phyloP scores from a whole-genome alignment of 1,140 invertebrate species.

The Drosophila auraria region DNA sequence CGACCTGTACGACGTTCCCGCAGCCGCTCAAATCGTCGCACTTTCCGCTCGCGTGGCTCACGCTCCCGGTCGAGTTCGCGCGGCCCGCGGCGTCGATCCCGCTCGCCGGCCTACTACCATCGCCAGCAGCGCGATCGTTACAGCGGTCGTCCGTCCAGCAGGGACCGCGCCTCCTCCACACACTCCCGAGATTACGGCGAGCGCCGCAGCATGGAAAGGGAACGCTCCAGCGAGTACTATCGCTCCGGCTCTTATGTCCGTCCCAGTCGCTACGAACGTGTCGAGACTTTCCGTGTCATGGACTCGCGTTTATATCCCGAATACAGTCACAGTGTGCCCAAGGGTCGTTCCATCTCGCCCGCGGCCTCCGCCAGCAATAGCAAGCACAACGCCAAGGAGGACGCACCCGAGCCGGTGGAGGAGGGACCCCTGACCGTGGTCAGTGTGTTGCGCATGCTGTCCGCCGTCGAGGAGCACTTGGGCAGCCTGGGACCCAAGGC shows the following conservation, averaged over 20 bases:
- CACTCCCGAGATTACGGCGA: constrained; percentile 5
- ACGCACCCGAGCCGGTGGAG: constrained; percentile 35
- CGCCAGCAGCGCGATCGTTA: constrained; percentile 21
- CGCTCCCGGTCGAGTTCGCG: constrained; percentile 47
- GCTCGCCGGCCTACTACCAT: constrained; percentile 24
- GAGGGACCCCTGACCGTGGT: constrained; percentile 87
- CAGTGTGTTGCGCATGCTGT: constrained; percentile 89
- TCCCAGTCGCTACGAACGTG: constrained; percentile 26
- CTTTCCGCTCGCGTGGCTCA: constrained; percentile 55
- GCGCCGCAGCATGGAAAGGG: constrained; percentile 28
- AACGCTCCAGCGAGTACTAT: constrained; percentile 44
- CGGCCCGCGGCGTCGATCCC: constrained; percentile 24
- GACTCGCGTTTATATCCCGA: constrained; percentile 67
- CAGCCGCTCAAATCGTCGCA: constrained; percentile 37
- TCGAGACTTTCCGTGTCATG: constrained; percentile 62
- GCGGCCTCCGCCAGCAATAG: not conserved
- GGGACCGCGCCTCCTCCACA: constrained; percentile 6
- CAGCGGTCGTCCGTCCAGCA: not conserved
- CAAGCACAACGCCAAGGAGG: constrained; percentile 34
- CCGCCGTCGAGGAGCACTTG: constrained; percentile 92
- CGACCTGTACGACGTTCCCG: constrained; percentile 40
- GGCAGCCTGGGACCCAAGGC: constrained; percentile 92
- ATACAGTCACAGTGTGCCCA: constrained; percentile 49
- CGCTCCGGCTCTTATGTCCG: not conserved
- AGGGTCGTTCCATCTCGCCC: constrained; percentile 47